Evolutionary conservation across 2,797 vertebrate species (phyloP).

Genomic region (Myripristis murdjan): DNA sequence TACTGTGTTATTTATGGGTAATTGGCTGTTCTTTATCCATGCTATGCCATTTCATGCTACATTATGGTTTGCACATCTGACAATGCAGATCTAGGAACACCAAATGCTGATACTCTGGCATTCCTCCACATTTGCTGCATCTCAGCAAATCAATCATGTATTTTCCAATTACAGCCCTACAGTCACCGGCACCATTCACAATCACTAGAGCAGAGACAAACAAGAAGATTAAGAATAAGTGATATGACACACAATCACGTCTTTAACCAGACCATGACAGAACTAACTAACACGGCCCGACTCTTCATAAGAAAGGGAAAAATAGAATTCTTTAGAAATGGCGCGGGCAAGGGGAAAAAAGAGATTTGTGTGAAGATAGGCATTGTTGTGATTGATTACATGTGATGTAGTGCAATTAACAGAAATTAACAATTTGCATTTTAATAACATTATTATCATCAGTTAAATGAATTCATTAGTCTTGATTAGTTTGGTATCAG

Average conservation of each 20-base stretch:
- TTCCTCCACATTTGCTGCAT: constrained; percentile 51
- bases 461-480: constrained; percentile 96
- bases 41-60: constrained; percentile 3
- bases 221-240: constrained; percentile 75
- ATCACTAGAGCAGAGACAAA: constrained; percentile 68
- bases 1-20: too few species aligned
- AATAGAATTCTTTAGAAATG: constrained; percentile 34
- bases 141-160: constrained; percentile 70
- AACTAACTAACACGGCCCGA: constrained; percentile 32
- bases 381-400: constrained; percentile 89
- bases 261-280: constrained; percentile 69
- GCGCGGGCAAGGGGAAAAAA: constrained; percentile 13
- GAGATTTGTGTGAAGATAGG: constrained; percentile 49
- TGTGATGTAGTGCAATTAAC: constrained; percentile 94
- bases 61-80: background rate
- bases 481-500: constrained; percentile 92
- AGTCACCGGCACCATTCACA: constrained; percentile 64
- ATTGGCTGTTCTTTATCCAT: background rate
- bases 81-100: background rate
- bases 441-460: constrained; percentile 97
- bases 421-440: constrained; percentile 97
- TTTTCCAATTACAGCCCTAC: constrained; percentile 79
- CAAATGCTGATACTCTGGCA: background rate
- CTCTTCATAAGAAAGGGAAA: constrained; percentile 26
- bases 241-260: constrained; percentile 69